Evolutionary conservation across 2,113 vertebrate species (phyloP), one percentile per base, ranked within the genome.

Genomic region (Barnardius zonarius): DNA sequence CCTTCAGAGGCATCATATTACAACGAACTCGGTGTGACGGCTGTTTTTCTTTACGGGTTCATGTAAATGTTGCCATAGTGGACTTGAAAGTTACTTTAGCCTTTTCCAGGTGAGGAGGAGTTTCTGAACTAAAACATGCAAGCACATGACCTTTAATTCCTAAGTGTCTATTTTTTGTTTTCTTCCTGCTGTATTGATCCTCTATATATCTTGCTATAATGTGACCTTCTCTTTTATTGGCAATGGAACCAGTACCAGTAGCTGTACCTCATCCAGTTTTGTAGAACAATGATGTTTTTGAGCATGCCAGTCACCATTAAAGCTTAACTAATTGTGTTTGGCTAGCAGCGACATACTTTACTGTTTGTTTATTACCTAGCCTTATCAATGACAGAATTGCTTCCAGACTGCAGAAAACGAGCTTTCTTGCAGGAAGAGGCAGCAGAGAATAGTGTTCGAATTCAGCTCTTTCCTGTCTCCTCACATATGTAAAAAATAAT

Each of bases 391-490:
- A 25, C n/a, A 76, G 37, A 95, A 89, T 59, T 84, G 31, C 77
- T 97, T 96, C 49, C 62, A 73, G 57, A n/a, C 46, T 66, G n/a
- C 66, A 69, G 74, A 88, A 78, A 67, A 57, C 48, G 41, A 95
- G 22, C 55, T 84, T 85, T 72, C 20, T 75, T 67, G 33, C 22
- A 68, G 79, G 46, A 95, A 59, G 76, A 80, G 35, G 25, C 78
- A 75, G 55, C 64, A 55, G 23, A 1, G 2, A 18, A 35, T 61
- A 10, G 13, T 62, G 33, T 2, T 2, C 76, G 25, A 41, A 57
- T 83, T 86, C 35, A 41, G 10, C 27, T 62, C 15, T 82, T 82
- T n/a, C 11, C 13, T 72, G 31, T 90, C 49, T 77, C 88, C 64
- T 88, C 14, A 19, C 8, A 2, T 7, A 0, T 31, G 12, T 37